Evolutionary conservation across 1,140 invertebrate species (phyloP).

Genomic region (Drosophila micromelanica): DNA sequence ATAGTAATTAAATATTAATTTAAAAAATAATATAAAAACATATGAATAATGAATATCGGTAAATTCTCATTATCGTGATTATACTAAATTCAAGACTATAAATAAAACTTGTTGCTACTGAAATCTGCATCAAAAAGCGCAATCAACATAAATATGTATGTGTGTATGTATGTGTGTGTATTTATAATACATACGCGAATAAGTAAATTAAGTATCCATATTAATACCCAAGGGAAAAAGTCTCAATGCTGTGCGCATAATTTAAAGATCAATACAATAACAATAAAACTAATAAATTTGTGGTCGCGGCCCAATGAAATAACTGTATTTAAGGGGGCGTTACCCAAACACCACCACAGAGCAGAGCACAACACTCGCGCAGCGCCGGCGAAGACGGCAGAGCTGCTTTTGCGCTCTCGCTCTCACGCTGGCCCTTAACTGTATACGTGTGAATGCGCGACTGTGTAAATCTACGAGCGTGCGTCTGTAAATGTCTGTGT

Average conservation of each 20-base stretch:
- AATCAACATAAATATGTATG: neutral
- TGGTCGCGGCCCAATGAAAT: constrained; percentile 84
- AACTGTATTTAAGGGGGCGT: constrained; percentile 84
- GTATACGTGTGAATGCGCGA: neutral
- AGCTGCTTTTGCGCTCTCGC: constrained; percentile 16
- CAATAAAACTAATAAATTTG: constrained; percentile 82
- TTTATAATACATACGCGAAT: neutral
- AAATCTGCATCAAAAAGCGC: neutral
- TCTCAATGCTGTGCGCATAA: constrained; percentile 42
- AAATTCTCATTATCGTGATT: too few relatives aligned
- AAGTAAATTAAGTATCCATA: neutral
- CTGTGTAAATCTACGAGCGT: neutral
- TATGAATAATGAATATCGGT: too few relatives aligned
- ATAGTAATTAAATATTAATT: too few relatives aligned
- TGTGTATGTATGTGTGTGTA: neutral
- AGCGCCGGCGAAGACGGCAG: constrained; percentile 20
- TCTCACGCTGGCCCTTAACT: constrained; percentile 9
- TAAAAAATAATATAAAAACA: too few relatives aligned
- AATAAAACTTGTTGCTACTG: neutral
- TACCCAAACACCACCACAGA: constrained; percentile 78
- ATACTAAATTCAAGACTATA: too few relatives aligned
- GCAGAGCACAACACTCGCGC: constrained; percentile 85
- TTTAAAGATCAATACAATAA: constrained; percentile 79
- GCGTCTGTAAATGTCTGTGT: neutral
- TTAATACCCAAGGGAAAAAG: neutral